Conservation (phyloP, 2,888 invertebrate species). For the Gortyna flavago region DNA sequence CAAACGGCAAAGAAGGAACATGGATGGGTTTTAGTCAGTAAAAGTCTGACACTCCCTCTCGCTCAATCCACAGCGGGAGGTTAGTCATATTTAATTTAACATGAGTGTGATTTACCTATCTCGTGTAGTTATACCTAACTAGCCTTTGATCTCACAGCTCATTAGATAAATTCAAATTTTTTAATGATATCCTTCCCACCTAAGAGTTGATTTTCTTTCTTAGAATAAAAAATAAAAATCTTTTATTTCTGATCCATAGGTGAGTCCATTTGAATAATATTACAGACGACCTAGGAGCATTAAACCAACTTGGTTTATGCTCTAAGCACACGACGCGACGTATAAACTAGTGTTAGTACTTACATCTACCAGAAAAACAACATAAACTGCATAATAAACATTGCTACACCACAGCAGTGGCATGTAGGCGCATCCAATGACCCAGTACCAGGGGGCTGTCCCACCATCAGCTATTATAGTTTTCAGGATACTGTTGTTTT, state of each 20-base stretch:
- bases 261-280: neutral
- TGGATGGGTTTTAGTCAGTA: too few species aligned
- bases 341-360: too few species aligned
- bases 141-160: neutral
- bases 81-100: neutral
- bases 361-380: too few species aligned
- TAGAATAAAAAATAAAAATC: too few species aligned
- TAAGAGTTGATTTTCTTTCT: neutral
- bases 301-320: too few species aligned
- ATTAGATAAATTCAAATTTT: neutral
- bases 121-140: neutral
- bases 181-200: neutral
- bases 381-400: neutral
- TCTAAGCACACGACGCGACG: too few species aligned
- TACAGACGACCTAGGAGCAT: neutral
- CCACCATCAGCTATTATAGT: neutral
- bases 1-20: too few species aligned
- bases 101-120: constrained; percentile 1
- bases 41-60: too few species aligned
- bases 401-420: neutral
- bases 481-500: neutral
- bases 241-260: too few species aligned
- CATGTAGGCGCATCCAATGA: too few species aligned
- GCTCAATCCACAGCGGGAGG: too few species aligned
- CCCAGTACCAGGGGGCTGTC: neutral